Base-by-base conservation (phyloP, 2,797 vertebrate genomes). In the Xiphophorus birchmanni region DNA sequence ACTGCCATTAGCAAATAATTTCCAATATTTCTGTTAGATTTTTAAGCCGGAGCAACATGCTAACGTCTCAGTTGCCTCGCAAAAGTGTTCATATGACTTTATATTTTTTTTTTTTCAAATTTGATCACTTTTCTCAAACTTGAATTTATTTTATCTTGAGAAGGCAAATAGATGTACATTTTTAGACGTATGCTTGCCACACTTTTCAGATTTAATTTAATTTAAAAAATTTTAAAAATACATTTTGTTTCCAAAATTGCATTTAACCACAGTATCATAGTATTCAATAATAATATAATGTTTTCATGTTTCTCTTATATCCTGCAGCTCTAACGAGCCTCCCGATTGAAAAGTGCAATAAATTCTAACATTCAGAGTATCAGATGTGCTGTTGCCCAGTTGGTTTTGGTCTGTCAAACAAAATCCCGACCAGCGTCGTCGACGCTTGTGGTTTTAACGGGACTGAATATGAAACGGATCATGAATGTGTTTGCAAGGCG, bases 11-110 rank as follows among this genome's bases (percentile, higher is more conserved):
- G 23, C 1, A 35, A 35, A 35, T 35, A 2, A 65, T 18, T 35
- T 65, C 29, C 5, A 17, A 35, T 32, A 65, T 35, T 65, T 37
- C 1, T 67, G 63, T 10, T 11, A 21, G 17, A 37, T 67, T 44
- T 71, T 71, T 7, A 71, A 42, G 10, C 40, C 10, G 3, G 3
- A 50, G 78, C 65, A 69, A 52, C 65, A 32, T 76, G 65, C 84
- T 73, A 40, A 32, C 42, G 73, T 75, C 47, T 76, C 50, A 23
- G 21, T 26, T 60, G 58, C 58, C 18, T 40, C 32, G 63, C 35
- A 4, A 67, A 67, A 40, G 29, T 37, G 1, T 21, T 65, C 60
- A 37, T 37, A 65, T 37, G 15, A 12, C 21, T 42, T 42, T 0
- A 42, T 26, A 1, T 17, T 6, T 58, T 11, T 44, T 44, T 42